phyloP scores from a whole-genome alignment of 2,888 invertebrate species.

The Melieria omissa region DNA sequence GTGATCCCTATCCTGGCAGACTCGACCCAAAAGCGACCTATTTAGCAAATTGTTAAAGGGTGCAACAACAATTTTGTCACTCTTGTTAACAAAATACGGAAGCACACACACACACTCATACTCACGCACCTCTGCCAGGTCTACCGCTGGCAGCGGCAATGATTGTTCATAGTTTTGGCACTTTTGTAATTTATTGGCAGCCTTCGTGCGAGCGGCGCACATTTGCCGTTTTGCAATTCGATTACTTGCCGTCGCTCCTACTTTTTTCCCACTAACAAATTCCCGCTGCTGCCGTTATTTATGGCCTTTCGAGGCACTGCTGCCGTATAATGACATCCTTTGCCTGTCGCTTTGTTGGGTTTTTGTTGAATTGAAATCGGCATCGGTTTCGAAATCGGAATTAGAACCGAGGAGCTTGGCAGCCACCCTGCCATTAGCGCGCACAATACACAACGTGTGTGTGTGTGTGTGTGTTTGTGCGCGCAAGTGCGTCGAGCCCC shows the following conservation, averaged over 20 bases:
- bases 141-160: conserved; percentile 7
- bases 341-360: conserved; percentile 4
- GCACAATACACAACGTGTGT: conserved; percentile 37
- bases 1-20: too few relatives aligned
- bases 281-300: conserved; percentile 21
- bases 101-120: background rate
- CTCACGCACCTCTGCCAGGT: background rate
- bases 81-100: too few relatives aligned
- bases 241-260: conserved; percentile 23
- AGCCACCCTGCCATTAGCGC: conserved; percentile 47
- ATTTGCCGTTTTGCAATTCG: conserved; percentile 26
- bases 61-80: too few relatives aligned
- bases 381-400: background rate
- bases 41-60: too few relatives aligned
- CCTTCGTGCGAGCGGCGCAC: conserved; percentile 8
- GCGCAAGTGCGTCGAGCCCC: conserved; percentile 29
- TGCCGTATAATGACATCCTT: conserved; percentile 29
- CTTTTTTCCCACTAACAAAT: conserved; percentile 3
- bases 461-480: conserved; percentile 1
- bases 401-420: background rate
- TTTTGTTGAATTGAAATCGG: conserved; percentile 26
- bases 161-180: conserved; percentile 33
- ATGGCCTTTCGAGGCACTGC: conserved; percentile 12
- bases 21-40: too few relatives aligned
- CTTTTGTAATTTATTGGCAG: conserved; percentile 33